phyloP scores from a whole-genome alignment of 2,797 vertebrate species.

The Dicrostonyx torquatus region DNA sequence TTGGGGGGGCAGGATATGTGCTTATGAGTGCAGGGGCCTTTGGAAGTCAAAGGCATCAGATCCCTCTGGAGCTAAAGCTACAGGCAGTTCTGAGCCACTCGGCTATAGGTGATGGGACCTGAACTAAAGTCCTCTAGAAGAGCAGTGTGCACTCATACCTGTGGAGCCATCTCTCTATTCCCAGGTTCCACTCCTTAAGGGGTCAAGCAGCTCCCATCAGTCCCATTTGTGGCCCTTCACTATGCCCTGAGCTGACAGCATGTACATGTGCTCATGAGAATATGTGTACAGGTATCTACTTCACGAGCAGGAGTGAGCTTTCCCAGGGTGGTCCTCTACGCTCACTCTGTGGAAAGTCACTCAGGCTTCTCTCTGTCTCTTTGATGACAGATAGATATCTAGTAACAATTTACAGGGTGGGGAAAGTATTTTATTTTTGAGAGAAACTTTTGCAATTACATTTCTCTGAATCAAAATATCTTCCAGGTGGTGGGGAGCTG shows the following conservation, averaged over 20 bases:
- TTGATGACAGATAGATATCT: background rate
- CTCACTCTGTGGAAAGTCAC: background rate
- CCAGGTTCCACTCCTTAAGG: background rate
- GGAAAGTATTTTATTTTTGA: background rate
- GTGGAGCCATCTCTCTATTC: too few species aligned
- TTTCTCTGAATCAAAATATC: constrained; percentile 8
- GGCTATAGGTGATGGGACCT: background rate
- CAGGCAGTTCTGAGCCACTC: background rate
- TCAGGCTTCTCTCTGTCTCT: background rate
- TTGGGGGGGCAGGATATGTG: background rate
- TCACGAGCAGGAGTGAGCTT: background rate
- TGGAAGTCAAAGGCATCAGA: background rate
- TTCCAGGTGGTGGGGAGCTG: background rate
- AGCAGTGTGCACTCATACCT: background rate
- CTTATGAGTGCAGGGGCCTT: background rate
- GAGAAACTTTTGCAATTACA: background rate
- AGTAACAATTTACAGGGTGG: background rate
- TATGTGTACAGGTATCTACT: background rate
- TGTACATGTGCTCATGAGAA: background rate
- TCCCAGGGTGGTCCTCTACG: background rate
- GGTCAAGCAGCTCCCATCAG: too few species aligned
- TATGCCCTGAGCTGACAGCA: background rate
- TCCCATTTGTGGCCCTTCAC: background rate
- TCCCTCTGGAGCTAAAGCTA: background rate
- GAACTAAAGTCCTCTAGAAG: background rate